Percentiles rank a stretch among this genome's conserved stretches.
phyloP scores from a whole-genome alignment of 2,888 invertebrate species.

The Dynastes maya region DNA sequence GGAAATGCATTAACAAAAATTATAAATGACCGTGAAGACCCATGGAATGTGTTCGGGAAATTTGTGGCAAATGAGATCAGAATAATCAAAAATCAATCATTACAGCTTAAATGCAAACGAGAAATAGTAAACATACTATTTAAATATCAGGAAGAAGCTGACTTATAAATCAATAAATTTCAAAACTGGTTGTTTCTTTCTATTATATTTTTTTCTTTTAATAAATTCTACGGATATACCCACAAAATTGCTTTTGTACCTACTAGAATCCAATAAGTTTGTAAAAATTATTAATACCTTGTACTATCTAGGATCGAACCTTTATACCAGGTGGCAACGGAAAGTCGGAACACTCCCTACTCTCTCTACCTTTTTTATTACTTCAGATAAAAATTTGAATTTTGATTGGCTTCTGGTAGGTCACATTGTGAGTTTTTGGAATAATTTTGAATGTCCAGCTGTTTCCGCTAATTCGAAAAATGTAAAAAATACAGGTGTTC shows the following conservation, averaged over 20 bases:
- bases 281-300: background rate
- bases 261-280: background rate
- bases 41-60: conserved; percentile 1
- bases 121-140: background rate
- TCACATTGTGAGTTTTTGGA: too few species aligned
- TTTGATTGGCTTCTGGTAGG: too few species aligned
- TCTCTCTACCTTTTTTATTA: too few species aligned
- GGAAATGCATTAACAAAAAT: background rate
- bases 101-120: background rate
- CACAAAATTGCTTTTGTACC: background rate
- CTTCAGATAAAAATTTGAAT: too few species aligned
- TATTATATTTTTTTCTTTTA: background rate
- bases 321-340: background rate
- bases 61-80: background rate
- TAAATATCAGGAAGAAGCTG: background rate
- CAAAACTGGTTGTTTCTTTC: background rate
- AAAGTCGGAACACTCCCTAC: too few species aligned
- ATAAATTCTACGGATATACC: background rate
- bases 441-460: too few species aligned
- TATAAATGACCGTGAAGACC: background rate
- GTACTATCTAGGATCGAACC: background rate
- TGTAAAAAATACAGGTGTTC: too few species aligned
- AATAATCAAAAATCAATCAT: background rate
- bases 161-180: conserved; percentile 10
- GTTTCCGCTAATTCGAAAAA: too few species aligned